A percentile compares a stretch with the other conserved stretches of the same genome.
Evolutionary conservation across 2,888 invertebrate genomes (phyloP).

Genomic region (Eulithis testata): DNA sequence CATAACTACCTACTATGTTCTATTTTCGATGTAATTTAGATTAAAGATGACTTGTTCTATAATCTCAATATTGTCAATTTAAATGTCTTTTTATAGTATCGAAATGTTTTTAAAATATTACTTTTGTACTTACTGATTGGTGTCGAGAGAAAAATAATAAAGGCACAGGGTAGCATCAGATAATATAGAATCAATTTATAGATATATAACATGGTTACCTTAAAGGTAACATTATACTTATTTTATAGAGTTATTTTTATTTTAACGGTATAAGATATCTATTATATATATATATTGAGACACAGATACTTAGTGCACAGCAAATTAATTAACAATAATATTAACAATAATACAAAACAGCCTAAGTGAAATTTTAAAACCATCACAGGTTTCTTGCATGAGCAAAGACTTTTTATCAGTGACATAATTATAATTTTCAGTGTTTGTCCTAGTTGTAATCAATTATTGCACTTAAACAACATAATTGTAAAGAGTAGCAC

Average conservation of each 20-base stretch:
- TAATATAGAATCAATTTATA: constrained; percentile 59
- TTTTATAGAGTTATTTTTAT: constrained; percentile 8
- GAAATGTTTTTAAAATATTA: constrained; percentile 35
- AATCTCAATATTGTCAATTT: constrained; percentile 74
- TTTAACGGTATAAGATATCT: constrained; percentile 6
- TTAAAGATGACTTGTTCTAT: constrained; percentile 66
- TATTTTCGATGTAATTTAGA: constrained; percentile 74
- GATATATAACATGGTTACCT: constrained; percentile 35
- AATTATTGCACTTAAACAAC: too few relatives aligned
- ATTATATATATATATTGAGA: not conserved
- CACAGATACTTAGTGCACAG: constrained; percentile 12
- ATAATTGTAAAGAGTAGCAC: not conserved
- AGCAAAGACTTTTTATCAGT: too few relatives aligned
- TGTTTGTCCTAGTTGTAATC: too few relatives aligned
- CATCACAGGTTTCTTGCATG: too few relatives aligned
- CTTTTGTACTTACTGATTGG: constrained; percentile 29
- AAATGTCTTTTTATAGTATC: constrained; percentile 56
- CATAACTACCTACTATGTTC: constrained; percentile 44
- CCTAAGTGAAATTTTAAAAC: too few relatives aligned
- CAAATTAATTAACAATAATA: too few relatives aligned
- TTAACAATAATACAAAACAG: too few relatives aligned
- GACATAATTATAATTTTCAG: too few relatives aligned
- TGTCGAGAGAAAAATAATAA: constrained; percentile 57
- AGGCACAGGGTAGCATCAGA: constrained; percentile 72
- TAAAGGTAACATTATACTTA: constrained; percentile 27